Base-by-base conservation (phyloP, 1,140 invertebrate genomes). In the Papilio aristodemus region DNA sequence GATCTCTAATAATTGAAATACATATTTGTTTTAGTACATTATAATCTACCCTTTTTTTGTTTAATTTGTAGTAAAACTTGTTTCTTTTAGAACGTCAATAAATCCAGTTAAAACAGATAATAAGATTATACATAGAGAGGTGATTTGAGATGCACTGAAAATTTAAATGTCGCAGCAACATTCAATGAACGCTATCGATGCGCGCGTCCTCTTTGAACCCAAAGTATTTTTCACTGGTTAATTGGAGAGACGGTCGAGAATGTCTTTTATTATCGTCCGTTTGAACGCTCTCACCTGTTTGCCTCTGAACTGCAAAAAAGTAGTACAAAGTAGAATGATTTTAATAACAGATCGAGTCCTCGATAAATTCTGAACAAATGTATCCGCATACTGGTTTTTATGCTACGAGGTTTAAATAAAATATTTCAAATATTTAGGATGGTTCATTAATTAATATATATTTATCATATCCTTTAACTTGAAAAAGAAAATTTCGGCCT, bases 191-290 rank as follows among this genome's bases (percentile, higher is more conserved):
- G 39, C 38, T 41, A 64, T 64, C 62, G 38, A 43, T 43, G 62
- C 19, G 25, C 62, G 38, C 19, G 62, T 64, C 27, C 62, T 27
- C 39, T 64, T 64, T 43, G 62, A 41, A 43, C 38, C 13, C 22
- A 10, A 43, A 43, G 37, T 64, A 64, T 64, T 64, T 41, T 43
- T 41, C 62, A 43, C 38, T 43, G 37, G 62, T 64, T 64, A 64
- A 64, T 64, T 64, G 62, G 38, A 64, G 37, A 64, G 62, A 64
- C 62, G 38, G 39, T 64, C 39, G 62, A 43, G 39, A 27, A 64
- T 43, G 39, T 64, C 39, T 41, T 64, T 64, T 64, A 64, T 39
- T 64, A 64, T 25, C 37, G 62, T 43, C 39, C 17, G 37, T 43
- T 64, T 39, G 38, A 64, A 64, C 22, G 38, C 39, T 64, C 62